Conservation (phyloP, 2,113 vertebrate species). For the Urocynchramus pylzowi region DNA sequence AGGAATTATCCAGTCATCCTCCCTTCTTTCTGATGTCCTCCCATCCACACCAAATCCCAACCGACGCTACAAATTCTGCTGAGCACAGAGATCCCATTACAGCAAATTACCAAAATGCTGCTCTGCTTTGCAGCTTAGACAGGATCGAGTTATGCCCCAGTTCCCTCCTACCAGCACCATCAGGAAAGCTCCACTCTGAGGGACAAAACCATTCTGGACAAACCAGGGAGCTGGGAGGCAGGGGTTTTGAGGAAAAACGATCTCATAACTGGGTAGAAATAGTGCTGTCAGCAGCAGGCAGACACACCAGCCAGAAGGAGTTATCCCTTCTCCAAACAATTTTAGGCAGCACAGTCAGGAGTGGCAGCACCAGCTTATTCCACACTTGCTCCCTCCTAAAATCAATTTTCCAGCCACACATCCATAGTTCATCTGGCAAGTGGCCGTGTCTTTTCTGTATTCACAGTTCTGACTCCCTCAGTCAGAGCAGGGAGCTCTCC, state of each 20-base stretch:
- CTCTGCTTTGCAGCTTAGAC: not conserved
- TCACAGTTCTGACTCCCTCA: not conserved
- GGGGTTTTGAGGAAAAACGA: not conserved
- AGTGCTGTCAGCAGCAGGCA: not conserved
- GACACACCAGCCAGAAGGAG: not conserved
- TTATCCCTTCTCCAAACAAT: not conserved
- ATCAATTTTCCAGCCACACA: not conserved
- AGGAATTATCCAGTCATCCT: not conserved
- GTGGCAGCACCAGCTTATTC: not conserved
- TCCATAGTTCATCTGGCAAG: not conserved
- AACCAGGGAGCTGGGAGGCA: not conserved
- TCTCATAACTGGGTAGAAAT: not conserved
- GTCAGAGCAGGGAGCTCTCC: not conserved
- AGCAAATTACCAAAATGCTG: not conserved
- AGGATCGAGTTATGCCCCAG: not conserved
- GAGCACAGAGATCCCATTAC: not conserved
- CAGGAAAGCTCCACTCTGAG: not conserved
- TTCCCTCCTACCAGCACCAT: not conserved
- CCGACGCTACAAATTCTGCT: not conserved
- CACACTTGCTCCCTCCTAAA: not conserved
- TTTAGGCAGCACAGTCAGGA: not conserved
- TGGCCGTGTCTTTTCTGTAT: fast-evolving
- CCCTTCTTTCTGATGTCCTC: not conserved
- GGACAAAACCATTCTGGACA: not conserved
- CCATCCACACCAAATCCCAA: not conserved